Evolutionary conservation across 2,888 invertebrate genomes (phyloP).

Genomic region (Euspilapteryx auroguttella): DNA sequence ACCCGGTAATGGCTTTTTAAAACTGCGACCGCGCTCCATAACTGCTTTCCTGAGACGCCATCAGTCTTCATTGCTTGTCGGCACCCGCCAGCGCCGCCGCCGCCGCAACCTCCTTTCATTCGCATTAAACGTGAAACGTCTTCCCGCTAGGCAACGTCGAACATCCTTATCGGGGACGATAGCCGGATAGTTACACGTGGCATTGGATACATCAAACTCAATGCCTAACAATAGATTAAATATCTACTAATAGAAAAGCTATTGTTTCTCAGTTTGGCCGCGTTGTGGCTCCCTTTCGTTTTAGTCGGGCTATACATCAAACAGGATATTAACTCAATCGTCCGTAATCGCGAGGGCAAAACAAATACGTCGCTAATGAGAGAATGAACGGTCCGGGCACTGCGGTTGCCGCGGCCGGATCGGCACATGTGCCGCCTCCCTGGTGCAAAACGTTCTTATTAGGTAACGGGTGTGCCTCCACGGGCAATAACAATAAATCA

Average conservation of each 20-base stretch:
- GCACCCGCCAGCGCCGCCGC: slow-evolving; percentile 41
- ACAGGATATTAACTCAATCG: slow-evolving; percentile 49
- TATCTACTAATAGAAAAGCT: background rate
- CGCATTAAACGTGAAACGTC: slow-evolving; percentile 10
- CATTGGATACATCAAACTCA: background rate
- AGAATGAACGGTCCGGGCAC: slow-evolving; percentile 35
- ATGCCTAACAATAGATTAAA: background rate
- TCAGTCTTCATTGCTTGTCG: slow-evolving; percentile 63
- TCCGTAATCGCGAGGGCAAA: slow-evolving; percentile 40
- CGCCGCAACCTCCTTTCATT: slow-evolving; percentile 39
- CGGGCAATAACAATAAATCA: slow-evolving; percentile 64
- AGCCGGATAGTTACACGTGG: background rate
- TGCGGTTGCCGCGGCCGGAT: slow-evolving; percentile 18
- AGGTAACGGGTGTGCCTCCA: slow-evolving; percentile 59
- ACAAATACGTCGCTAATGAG: slow-evolving; percentile 53
- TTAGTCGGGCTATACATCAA: slow-evolving; percentile 38
- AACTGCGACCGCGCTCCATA: slow-evolving; percentile 61
- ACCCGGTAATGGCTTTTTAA: slow-evolving; percentile 58
- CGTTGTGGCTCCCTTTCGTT: slow-evolving; percentile 27
- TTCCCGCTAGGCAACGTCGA: background rate
- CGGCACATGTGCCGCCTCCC: slow-evolving; percentile 45
- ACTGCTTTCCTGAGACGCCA: slow-evolving; percentile 56
- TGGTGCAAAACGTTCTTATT: slow-evolving; percentile 59
- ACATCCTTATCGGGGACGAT: background rate
- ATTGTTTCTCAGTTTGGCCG: slow-evolving; percentile 11